Evolutionary conservation across 2,113 vertebrate genomes (phyloP).

Genomic region (Labeo rohita): DNA sequence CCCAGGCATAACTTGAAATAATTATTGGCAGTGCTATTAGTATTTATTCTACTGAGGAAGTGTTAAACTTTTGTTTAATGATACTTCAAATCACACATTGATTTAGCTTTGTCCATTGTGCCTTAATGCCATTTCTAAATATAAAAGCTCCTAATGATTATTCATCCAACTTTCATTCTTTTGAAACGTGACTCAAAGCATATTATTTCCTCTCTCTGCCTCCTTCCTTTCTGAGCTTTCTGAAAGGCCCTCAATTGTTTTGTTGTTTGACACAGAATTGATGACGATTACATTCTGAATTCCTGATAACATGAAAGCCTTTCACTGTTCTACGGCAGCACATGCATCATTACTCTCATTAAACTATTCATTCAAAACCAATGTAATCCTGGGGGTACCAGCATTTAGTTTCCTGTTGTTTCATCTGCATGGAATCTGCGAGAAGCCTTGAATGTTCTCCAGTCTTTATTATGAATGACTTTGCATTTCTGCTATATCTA

Average conservation of each 20-base stretch:
- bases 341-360: slow-evolving; percentile 36
- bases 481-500: not conserved
- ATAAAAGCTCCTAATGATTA: slow-evolving; percentile 4
- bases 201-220: slow-evolving; percentile 35
- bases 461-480: slow-evolving; percentile 11
- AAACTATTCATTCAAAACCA: slow-evolving; percentile 6
- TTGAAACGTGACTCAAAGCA: slow-evolving; percentile 30
- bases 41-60: not conserved
- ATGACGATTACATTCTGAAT: not conserved
- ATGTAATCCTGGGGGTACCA: slow-evolving; percentile 21
- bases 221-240: not conserved
- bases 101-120: not conserved
- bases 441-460: not conserved
- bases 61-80: not conserved
- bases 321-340: slow-evolving; percentile 17
- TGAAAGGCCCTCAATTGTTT: slow-evolving; percentile 1
- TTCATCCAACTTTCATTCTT: slow-evolving; percentile 5
- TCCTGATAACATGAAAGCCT: not conserved
- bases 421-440: not conserved
- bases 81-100: not conserved
- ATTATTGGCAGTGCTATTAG: too few species aligned
- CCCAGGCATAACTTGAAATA: not conserved
- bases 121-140: slow-evolving; percentile 5
- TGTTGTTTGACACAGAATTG: slow-evolving; percentile 12
- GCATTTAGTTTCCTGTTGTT: not conserved